phyloP scores from a whole-genome alignment of 2,113 vertebrate species.

The Orientallactaga bullata region DNA sequence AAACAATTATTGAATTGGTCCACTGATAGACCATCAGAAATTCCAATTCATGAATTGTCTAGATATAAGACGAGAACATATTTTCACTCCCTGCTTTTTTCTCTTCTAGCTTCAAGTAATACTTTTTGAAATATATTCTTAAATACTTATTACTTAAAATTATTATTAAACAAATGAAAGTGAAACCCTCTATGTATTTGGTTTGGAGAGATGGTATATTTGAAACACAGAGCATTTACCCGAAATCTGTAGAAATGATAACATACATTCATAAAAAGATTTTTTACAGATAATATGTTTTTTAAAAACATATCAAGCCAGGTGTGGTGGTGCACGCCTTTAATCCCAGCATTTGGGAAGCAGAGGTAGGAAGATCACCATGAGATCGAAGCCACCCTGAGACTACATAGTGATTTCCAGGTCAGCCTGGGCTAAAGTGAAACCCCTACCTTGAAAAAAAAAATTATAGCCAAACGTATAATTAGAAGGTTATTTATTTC shows the following conservation, averaged over 20 bases:
- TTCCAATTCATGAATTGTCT: neutral
- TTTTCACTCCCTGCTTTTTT: constrained; percentile 26
- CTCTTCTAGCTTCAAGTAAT: neutral
- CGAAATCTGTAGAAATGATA: constrained; percentile 26
- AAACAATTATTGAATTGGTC: constrained; percentile 28
- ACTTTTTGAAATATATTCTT: constrained; percentile 43
- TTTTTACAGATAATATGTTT: neutral
- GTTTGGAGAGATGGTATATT: neutral
- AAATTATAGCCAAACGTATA: constrained; percentile 31
- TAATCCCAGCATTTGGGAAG: no score
- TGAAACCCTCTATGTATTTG: neutral
- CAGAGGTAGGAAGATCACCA: no score
- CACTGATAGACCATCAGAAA: neutral
- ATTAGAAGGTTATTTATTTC: constrained; percentile 54
- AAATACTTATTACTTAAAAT: neutral
- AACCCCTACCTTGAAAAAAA: no score
- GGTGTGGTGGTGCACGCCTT: no score
- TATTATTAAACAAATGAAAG: neutral
- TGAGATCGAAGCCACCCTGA: no score
- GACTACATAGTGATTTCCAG: no score
- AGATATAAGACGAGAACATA: neutral
- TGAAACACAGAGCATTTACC: neutral
- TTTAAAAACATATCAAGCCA: constrained; percentile 39
- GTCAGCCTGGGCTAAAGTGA: no score
- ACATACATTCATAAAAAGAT: neutral